A percentile compares a stretch with the other conserved stretches of the same genome.
Conservation (phyloP, 1,140 invertebrate genomes). For the Whitmania pigra region DNA sequence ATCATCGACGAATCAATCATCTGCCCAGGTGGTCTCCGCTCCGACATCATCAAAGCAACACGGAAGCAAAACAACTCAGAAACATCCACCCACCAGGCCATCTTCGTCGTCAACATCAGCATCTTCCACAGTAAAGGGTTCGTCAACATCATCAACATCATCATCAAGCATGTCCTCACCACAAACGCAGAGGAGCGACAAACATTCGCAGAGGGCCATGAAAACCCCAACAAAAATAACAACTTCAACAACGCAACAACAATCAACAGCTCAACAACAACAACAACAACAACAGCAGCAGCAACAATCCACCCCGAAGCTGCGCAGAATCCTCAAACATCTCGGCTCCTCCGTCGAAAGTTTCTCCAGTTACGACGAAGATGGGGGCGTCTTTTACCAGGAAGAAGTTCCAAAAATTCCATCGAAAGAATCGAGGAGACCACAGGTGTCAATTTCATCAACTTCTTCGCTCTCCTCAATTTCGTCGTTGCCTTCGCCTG, state of each 20-base stretch:
- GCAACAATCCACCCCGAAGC: not conserved
- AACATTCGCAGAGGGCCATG: not conserved
- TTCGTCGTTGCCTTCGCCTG: too few relatives aligned
- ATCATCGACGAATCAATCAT: not conserved
- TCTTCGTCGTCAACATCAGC: not conserved
- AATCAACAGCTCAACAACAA: not conserved
- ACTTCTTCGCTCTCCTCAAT: not conserved
- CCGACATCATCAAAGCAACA: not conserved
- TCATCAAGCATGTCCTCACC: not conserved
- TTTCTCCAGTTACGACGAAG: not conserved
- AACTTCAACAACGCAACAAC: not conserved
- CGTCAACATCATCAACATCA: not conserved
- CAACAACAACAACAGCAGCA: not conserved
- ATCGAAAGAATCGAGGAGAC: not conserved
- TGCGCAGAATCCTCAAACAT: not conserved
- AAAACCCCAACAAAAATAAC: not conserved
- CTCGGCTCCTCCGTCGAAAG: not conserved
- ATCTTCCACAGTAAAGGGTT: not conserved
- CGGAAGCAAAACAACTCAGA: not conserved
- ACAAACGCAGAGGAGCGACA: not conserved
- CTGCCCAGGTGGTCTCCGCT: not conserved
- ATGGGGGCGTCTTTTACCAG: not conserved
- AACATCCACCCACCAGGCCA: not conserved
- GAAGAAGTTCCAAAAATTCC: not conserved
- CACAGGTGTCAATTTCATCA: not conserved